Conservation (phyloP, 2,888 invertebrate genomes). For the Coremacera marginata region DNA sequence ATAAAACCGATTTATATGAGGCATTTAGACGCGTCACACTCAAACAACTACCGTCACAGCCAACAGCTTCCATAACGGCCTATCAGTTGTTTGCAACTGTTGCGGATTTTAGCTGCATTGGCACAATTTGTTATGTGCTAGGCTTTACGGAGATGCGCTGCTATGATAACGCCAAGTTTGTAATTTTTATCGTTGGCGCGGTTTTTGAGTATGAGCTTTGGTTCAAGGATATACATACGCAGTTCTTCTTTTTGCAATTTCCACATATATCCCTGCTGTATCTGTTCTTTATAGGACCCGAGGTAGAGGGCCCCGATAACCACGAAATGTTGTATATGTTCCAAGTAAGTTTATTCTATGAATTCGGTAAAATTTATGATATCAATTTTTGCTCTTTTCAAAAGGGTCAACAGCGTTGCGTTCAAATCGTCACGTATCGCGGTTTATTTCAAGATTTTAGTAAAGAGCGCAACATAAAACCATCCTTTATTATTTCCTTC, state of each 20-base stretch:
- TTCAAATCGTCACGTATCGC: constrained; percentile 39
- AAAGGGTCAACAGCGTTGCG: constrained; percentile 43
- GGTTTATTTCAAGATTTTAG: constrained; percentile 52
- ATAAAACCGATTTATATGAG: constrained; percentile 48
- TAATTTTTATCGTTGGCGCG: constrained; percentile 56
- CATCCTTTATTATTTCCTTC: constrained; percentile 56
- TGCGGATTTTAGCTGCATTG: constrained; percentile 60
- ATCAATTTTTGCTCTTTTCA: background rate
- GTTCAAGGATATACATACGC: constrained; percentile 55
- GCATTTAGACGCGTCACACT: constrained; percentile 49
- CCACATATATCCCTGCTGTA: constrained; percentile 51
- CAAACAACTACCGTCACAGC: constrained; percentile 44
- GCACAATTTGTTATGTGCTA: constrained; percentile 55
- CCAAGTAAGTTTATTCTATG: constrained; percentile 30
- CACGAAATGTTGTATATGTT: constrained; percentile 5
- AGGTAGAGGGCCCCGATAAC: constrained; percentile 24
- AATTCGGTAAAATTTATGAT: background rate
- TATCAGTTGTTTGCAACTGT: constrained; percentile 56
- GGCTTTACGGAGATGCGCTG: constrained; percentile 42
- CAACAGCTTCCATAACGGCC: constrained; percentile 45
- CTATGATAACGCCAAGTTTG: constrained; percentile 38
- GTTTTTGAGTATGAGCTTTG: constrained; percentile 52
- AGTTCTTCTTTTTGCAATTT: constrained; percentile 58
- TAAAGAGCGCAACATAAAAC: constrained; percentile 40
- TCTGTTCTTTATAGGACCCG: constrained; percentile 58